Evolutionary conservation across 2,113 vertebrate genomes (phyloP), one percentile per base, ranked within the genome.

Genomic region (Leucoraja erinaceus): DNA sequence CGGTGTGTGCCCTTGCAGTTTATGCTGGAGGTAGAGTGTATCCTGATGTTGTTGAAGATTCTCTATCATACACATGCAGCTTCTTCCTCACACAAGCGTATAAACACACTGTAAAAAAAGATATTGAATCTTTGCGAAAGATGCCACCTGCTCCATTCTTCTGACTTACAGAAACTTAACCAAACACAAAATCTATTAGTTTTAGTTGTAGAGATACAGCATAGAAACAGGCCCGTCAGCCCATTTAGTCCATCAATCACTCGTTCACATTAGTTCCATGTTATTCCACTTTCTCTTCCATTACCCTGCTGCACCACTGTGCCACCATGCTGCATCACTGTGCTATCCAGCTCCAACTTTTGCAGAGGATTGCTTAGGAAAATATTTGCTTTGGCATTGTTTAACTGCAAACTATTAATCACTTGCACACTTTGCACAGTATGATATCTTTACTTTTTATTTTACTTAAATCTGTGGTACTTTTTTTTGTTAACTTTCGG

Each of bases 111-210:
- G 90, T 94, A 94, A 93, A 70, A 94, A 93, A 93, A 93, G 94
- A 54, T 93, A 94, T 94, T 93, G 93, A 94, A 94, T 93, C 94
- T 95, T 94, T 93, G 78, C 94, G 94, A 79, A 93, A 94, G 56
- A 33, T 93, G 93, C 66, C 91, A 94, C 93, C 95, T 93, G 94
- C 94, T 0, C 93, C 92, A 90, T 94, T 94, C 92, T 56, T 91
- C 66, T 93, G 93, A 96, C 93, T 93, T 93, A 93, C 93, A 93
- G 25, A 93, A 93, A 95, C 93, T 93, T 93, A 93, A 93, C 93
- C 20, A 93, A 93, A 95, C 94, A 92, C n/a, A 38, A 47, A 47
- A 47, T 47, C 0, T 47, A 47, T 47, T 47, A 47, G 38, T 47
- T 47, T 47, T 47, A 47, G 38, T 47, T 47, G 38, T 47, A 47